Base-by-base conservation (phyloP, 1,140 invertebrate species). In the Dryas iulia region DNA sequence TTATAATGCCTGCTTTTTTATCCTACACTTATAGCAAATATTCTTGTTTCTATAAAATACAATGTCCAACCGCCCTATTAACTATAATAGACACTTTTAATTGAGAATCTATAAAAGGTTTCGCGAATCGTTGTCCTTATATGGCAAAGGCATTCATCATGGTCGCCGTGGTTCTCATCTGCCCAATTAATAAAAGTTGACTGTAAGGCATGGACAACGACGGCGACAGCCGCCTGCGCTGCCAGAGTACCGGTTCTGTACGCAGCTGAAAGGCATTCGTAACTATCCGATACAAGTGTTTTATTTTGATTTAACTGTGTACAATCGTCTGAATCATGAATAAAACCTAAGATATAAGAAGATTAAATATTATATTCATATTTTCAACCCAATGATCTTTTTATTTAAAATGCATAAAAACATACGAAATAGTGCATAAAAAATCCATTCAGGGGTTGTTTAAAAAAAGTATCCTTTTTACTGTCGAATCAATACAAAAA, bases 71-170 rank as follows among this genome's bases (percentile, higher is more conserved):
- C 81, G 80, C 74, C 86, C 83, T 87, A 89, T 90, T 90, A 88
- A 87, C 82, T 85, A 87, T 89, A 89, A 91, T 91, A 90, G 86
- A 91, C 87, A 85, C 81, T 91, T 90, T 91, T 91, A 91, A 91
- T 91, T 91, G 86, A 88, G 89, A 91, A 91, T 90, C 85, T 91
- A 91, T 90, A 90, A 91, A 90, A 91, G 87, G 89, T 90, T 91
- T 90, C 81, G 86, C 85, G 82, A 87, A 89, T 82, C 78, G 84
- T 62, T 82, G 71, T 60, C 89, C 86, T 68, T 91, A 91, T 89
- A 91, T 72, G 89, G 89, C 35, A 59, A 75, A 87, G 73, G 84
- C 84, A 89, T 90, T 91, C 89, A 88, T 91, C 87, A 89, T 88
- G 83, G 84, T 79, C 79, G 81, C 84, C 80, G 81, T 80, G 85